Base-by-base conservation (phyloP, 2,113 vertebrate species). In the Platycercus adscitus region DNA sequence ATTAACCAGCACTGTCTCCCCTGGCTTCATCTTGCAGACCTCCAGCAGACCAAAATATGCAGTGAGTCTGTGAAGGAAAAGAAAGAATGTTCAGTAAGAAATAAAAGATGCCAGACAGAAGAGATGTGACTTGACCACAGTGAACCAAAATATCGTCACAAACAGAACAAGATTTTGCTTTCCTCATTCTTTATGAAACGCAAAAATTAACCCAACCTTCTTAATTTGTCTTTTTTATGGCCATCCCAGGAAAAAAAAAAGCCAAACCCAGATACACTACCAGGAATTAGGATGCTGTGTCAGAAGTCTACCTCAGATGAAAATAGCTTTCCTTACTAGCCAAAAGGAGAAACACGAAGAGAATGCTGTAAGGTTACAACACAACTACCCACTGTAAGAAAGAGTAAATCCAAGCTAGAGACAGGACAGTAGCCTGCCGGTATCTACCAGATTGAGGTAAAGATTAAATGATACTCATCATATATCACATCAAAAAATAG, bases 11-110 rank as follows among this genome's bases (percentile, higher is more conserved):
- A 99, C 95, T 0, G 98, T 99, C n/a, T 99, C 98, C 33, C 99
- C 99, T 31, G 97, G 43, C 95, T 99, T 98, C 14, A 98, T 85
- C 21, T 95, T 97, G 93, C 98, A 97, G 71, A 99, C 91, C 6
- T 99, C 98, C 33, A 98, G 96, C 10, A 99, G 94, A 73, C 99
- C 99, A 53, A 98, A 99, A 91, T 99, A 98, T 0, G 99, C 99
- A 7, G 98, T 99, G 43, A 99, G 89, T 23, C 99, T 99, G 96
- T 98, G 96, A 58, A 86, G 64, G 33, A 86, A 88, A 88, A 63
- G 13, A 63, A 89, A 52, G 33, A 39, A 70, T 49, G 28, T 8
- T 63, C 41, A 52, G 10, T 73, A 63, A 68, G 29, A 39, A 86
- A 80, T 25, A 70, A 50, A 73, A 63, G 31, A 25, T 0, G 0